Evolutionary conservation across 1,140 invertebrate species (phyloP), one percentile per base, ranked within the genome.

Genomic region (Drosophila teissieri): DNA sequence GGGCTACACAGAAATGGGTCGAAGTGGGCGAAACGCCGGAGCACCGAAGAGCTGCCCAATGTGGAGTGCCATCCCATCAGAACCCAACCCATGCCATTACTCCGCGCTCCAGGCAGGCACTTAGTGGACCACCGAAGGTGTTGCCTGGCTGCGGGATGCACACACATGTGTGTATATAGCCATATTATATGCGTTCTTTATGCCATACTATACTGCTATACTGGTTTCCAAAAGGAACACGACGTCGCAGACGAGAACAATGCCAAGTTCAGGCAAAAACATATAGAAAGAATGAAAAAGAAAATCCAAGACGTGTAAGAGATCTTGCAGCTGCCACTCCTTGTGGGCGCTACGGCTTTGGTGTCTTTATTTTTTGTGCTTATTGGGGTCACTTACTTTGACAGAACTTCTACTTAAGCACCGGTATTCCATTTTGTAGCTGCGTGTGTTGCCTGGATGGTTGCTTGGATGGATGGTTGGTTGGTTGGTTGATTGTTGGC

Each of bases 371-470:
- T 80, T 70, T 65, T 80, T 77, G 73, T 68, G 74, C 76, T 91
- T 89, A 91, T 91, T 91, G 88, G 69, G 90, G 91, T 92, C 91
- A 92, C 91, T 92, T 92, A 92, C 91, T 91, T 91, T 91, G 86
- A 90, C 85, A 89, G 88, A 86, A 83, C 84, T 91, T 80, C 91
- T 91, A 79, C 91, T 91, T 83, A 91, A 91, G 91, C 91, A 92
- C 91, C 91, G 91, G 88, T 91, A 92, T 91, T 91, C 91, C 91
- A 91, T 91, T 91, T 85, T 91, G 54, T 80, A 76, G 76, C 74
- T 78, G 63, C 77, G 46, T 77, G 62, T 72, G 52, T 65, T 78
- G 42, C 31, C 31, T 31, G 74, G 60, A 14, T 61, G 46, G 40
- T 12, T 46, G 58, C 22, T 10, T n/a, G 37, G 5, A n/a, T 15